Evolutionary conservation across 2,797 vertebrate species (phyloP).

Genomic region (Holocentrus rufus): DNA sequence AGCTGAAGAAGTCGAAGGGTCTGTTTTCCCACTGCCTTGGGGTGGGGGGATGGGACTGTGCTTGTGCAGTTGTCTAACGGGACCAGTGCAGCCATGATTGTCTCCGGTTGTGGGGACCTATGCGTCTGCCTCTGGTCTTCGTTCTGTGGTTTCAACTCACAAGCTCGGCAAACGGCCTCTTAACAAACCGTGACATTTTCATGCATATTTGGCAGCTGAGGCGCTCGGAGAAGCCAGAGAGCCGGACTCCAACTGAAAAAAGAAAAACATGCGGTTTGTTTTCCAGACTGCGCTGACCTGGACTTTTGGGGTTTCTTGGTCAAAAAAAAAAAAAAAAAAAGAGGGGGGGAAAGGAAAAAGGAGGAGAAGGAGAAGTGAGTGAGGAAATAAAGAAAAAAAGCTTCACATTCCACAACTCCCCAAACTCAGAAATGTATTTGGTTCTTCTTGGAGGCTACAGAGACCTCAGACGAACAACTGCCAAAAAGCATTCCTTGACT

Average conservation of each 20-base stretch:
- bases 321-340: background rate
- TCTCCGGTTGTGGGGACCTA: conserved; percentile 39
- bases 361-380: conserved; percentile 35
- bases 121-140: conserved; percentile 40
- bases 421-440: conserved; percentile 68
- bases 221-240: conserved; percentile 56
- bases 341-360: conserved; percentile 16
- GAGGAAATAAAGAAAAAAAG: conserved; percentile 24
- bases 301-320: conserved; percentile 54
- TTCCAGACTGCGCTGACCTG: conserved; percentile 57
- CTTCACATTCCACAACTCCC: conserved; percentile 77
- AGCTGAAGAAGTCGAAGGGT: conserved; percentile 18
- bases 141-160: conserved; percentile 57
- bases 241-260: conserved; percentile 23
- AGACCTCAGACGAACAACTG: conserved; percentile 68
- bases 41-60: background rate
- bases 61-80: conserved; percentile 35
- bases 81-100: conserved; percentile 35
- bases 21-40: conserved; percentile 32
- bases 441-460: conserved; percentile 51
- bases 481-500: conserved; percentile 73
- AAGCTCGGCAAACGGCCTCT: conserved; percentile 60
- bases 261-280: conserved; percentile 50
- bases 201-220: conserved; percentile 74
- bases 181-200: conserved; percentile 77